These are phyloP conservation scores for Climacteris rufus DNA, from an alignment of 2,113 vertebrate genomes.

Conservation along the genomic window DNA sequence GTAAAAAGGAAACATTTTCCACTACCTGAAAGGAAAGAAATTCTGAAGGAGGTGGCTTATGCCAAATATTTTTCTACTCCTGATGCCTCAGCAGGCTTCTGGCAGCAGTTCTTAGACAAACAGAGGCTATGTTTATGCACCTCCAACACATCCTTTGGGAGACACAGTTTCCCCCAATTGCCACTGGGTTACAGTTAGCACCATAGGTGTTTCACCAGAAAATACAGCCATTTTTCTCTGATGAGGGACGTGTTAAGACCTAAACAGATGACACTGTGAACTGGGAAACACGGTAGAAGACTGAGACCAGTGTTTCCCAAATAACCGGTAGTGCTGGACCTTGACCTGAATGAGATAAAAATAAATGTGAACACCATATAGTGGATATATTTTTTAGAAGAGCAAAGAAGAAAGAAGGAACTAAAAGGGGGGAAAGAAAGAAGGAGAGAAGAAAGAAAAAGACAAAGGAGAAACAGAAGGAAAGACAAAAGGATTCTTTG, in stretches of 20 bases:
- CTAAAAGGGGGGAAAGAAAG: no score
- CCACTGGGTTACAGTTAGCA: conserved; percentile 21
- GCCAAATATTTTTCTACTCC: conserved; percentile 62
- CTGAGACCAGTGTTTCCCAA: background rate
- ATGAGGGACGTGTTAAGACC: background rate
- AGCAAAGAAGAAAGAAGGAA: background rate
- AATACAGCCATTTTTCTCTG: conserved; percentile 41
- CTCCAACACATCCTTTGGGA: conserved; percentile 50
- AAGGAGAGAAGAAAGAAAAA: background rate
- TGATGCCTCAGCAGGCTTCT: conserved; percentile 63
- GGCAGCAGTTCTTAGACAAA: conserved; percentile 48
- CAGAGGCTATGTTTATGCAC: conserved; percentile 37
- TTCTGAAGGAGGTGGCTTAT: conserved; percentile 44
- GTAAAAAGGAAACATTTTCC: conserved; percentile 58
- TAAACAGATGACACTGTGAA: conserved; percentile 16
- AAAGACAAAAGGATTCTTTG: background rate
- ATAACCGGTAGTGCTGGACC: background rate
- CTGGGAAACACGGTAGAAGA: background rate
- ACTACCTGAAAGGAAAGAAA: conserved; percentile 50
- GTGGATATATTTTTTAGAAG: background rate
- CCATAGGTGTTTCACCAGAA: conserved; percentile 43
- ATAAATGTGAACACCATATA: background rate
- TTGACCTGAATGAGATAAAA: background rate
- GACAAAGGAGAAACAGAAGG: background rate
- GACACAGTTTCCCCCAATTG: background rate